Base-by-base conservation (phyloP, 2,888 invertebrate genomes). In the Orthosia gracilis region DNA sequence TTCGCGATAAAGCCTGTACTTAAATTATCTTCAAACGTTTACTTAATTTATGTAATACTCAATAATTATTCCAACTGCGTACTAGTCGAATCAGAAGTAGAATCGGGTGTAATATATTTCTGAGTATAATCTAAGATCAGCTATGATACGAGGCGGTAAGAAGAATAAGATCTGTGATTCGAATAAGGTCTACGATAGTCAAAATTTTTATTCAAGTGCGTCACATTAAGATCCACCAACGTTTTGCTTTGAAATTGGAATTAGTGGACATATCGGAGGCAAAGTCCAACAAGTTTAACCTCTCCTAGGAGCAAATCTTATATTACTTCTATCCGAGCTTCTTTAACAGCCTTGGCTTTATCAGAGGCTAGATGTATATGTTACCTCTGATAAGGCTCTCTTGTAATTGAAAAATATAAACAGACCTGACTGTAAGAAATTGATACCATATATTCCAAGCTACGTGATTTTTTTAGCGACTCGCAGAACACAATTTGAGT, bases 11-110 rank as follows among this genome's bases (percentile, higher is more conserved):
- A 23, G n/a, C 23, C 68, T 73, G 68, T 45, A 50, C 26, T 1
- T 40, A 40, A 9, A 40, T 49, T 69, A 54, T 65, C 54, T 66
- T 69, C 40, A 74, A 52, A 57, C 61, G 45, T 45, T 69, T 23
- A 54, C 21, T 21, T 69, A 57, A 59, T 68, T 64, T 67, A 67
- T 69, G 58, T 77, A 79, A 75, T 67, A 64, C 15, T 15, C 57
- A 58, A 86, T 87, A 76, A 78, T 85, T 85, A 90, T 87, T 88
- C 87, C 65, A 70, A 65, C 26, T 31, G 11, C 82, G 87, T 82
- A 66, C 67, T 47, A 18, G n/a, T 65, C n/a, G n/a, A n/a, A 69
- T 82, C 83, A 79, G 70, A 85, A 84, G 86, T 81, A 82, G 80
- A 85, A 84, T 82, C 15, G 64, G 66, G 40, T 73, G 40, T 80